Conservation (phyloP, 2,888 invertebrate genomes). For the Patella depressa region DNA sequence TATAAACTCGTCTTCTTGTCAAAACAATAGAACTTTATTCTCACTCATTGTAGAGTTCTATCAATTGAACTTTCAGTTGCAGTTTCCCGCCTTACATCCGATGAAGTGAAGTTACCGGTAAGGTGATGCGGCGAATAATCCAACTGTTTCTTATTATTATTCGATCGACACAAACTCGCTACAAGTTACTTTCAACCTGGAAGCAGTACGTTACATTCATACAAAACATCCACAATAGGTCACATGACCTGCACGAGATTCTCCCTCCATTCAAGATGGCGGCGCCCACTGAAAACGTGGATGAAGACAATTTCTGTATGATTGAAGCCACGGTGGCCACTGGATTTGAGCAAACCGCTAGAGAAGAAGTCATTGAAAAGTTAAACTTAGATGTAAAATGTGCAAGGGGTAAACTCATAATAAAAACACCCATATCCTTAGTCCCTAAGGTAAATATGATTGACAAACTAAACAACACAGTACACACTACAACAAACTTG, state of each 20-base stretch:
- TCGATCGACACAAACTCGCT: background rate
- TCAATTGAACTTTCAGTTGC: conserved; percentile 4
- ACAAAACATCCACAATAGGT: conserved; percentile 28
- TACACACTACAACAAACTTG: too few species aligned
- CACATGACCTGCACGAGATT: conserved; percentile 39
- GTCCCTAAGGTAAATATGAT: conserved; percentile 50
- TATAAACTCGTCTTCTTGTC: conserved; percentile 11
- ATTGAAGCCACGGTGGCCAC: conserved; percentile 71
- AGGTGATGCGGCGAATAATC: background rate
- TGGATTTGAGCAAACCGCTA: conserved; percentile 71
- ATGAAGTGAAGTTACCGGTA: background rate
- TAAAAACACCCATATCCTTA: conserved; percentile 49
- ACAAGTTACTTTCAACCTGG: background rate
- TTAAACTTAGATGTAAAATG: conserved; percentile 51
- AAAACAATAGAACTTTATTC: background rate
- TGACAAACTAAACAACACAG: background rate
- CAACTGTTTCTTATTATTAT: conserved; percentile 8
- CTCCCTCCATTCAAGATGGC: conserved; percentile 50
- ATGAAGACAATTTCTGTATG: conserved; percentile 47
- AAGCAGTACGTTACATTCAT: background rate
- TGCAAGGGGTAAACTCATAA: conserved; percentile 63
- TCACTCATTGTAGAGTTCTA: background rate
- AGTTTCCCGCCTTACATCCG: background rate
- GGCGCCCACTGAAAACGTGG: conserved; percentile 46
- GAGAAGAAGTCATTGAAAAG: conserved; percentile 68